Percentiles rank a stretch among this genome's conserved stretches.
These are phyloP conservation scores for Lingula anatina DNA, from an alignment of 2,888 invertebrate species.

Conservation along the genomic window DNA sequence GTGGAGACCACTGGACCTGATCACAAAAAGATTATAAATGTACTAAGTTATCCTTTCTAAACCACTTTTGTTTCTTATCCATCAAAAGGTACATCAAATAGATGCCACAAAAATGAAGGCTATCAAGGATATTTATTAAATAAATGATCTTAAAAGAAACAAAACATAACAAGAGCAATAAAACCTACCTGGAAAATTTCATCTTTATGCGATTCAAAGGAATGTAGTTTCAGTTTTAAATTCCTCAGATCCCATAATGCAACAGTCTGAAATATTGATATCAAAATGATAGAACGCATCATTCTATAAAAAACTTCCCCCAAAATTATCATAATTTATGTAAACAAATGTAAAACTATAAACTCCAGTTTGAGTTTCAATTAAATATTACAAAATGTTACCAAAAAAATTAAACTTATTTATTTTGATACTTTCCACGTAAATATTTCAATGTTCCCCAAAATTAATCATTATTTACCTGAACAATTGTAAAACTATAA, in stretches of 20 bases:
- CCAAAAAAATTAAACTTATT: too few relatives aligned
- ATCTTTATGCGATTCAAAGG: constrained; percentile 99
- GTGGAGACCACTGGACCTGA: constrained; percentile 95
- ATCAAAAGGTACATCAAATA: not conserved
- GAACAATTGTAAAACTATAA: too few relatives aligned
- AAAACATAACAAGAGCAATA: not conserved
- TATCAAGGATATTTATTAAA: constrained; percentile 1
- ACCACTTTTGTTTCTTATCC: too few relatives aligned
- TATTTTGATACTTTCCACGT: too few relatives aligned
- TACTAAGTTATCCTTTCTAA: too few relatives aligned
- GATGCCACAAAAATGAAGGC: not conserved
- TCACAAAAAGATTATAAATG: too few relatives aligned
- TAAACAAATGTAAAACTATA: too few relatives aligned
- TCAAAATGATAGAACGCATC: not conserved
- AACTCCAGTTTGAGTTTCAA: too few relatives aligned
- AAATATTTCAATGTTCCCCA: too few relatives aligned
- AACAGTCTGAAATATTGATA: constrained; percentile 59
- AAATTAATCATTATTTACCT: too few relatives aligned
- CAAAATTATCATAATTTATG: not conserved
- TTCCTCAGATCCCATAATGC: constrained; percentile 98
- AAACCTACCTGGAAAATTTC: constrained; percentile 91
- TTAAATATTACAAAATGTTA: too few relatives aligned
- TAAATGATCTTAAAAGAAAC: too few relatives aligned
- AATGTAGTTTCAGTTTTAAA: constrained; percentile 93
- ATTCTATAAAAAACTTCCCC: not conserved